Percentiles rank a stretch among this genome's conserved stretches.
Evolutionary conservation across 2,797 vertebrate species (phyloP).

Genomic region (Enteromius treurensis): DNA sequence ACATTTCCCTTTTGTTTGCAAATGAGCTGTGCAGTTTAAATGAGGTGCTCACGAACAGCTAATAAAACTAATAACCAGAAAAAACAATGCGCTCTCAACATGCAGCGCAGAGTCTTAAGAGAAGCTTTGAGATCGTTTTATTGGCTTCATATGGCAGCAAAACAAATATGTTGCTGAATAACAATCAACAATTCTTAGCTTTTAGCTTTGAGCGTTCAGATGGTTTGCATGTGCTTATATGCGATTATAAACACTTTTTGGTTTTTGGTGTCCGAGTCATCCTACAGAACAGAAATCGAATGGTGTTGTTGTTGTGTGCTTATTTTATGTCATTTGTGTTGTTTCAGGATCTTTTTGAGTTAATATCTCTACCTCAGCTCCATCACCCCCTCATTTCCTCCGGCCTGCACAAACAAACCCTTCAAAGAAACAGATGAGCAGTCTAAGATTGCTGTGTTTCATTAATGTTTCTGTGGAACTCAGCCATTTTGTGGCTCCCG

Average conservation of each 20-base stretch:
- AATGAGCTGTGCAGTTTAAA: conserved; percentile 58
- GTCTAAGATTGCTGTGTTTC: conserved; percentile 55
- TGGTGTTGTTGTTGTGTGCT: conserved; percentile 25
- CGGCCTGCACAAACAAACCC: conserved; percentile 62
- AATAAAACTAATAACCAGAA: conserved; percentile 61
- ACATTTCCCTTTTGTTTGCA: conserved; percentile 54
- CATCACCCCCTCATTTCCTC: conserved; percentile 39
- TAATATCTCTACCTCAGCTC: conserved; percentile 20
- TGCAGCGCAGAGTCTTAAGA: conserved; percentile 28
- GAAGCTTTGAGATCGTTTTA: conserved; percentile 52
- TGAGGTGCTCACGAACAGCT: conserved; percentile 53
- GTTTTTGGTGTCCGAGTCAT: conserved; percentile 60
- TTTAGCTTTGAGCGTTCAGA: conserved; percentile 77
- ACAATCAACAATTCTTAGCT: conserved; percentile 68
- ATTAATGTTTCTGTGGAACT: conserved; percentile 43
- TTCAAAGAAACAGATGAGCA: conserved; percentile 61
- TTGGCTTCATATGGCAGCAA: conserved; percentile 54
- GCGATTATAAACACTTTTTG: conserved; percentile 69
- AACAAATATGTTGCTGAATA: conserved; percentile 58
- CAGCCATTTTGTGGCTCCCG: conserved; percentile 57
- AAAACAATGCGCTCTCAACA: conserved; percentile 52
- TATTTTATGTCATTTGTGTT: conserved; percentile 35
- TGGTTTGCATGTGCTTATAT: conserved; percentile 74
- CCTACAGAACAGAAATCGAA: conserved; percentile 30
- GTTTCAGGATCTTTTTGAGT: conserved; percentile 51